Conservation (phyloP, 2,797 vertebrate species). For the Esox masquinongy region DNA sequence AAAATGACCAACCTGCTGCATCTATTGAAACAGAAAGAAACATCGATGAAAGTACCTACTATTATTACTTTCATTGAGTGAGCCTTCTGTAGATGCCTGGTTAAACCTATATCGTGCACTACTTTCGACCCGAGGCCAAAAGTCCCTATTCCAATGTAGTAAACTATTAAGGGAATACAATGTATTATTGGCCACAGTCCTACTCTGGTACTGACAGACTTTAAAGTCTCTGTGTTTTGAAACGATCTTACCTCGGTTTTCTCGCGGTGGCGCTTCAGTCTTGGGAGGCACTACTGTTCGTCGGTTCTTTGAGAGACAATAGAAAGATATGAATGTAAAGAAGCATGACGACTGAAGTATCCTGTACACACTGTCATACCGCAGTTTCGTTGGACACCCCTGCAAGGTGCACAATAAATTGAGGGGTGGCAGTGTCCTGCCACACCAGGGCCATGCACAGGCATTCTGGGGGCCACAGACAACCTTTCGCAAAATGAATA, state of each 20-base stretch:
- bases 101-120: background rate
- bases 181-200: no score
- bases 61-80: background rate
- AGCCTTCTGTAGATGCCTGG: background rate
- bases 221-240: background rate
- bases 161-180: no score
- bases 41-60: background rate
- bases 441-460: no score
- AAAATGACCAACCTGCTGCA: background rate
- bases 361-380: background rate
- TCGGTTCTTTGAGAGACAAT: constrained; percentile 75
- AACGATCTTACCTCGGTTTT: constrained; percentile 86
- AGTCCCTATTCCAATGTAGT: no score
- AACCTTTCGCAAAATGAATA: no score
- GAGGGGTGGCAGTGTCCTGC: no score
- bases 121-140: no score
- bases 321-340: background rate
- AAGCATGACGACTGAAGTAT: background rate
- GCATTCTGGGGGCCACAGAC: no score
- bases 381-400: no score
- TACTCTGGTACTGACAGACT: no score
- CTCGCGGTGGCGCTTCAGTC: constrained; percentile 83
- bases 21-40: background rate
- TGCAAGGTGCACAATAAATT: no score
- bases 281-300: constrained; percentile 80